A percentile compares a stretch with the other conserved stretches of the same genome.
phyloP scores from a whole-genome alignment of 2,888 invertebrate genomes.

The Spilosoma lubricipeda region DNA sequence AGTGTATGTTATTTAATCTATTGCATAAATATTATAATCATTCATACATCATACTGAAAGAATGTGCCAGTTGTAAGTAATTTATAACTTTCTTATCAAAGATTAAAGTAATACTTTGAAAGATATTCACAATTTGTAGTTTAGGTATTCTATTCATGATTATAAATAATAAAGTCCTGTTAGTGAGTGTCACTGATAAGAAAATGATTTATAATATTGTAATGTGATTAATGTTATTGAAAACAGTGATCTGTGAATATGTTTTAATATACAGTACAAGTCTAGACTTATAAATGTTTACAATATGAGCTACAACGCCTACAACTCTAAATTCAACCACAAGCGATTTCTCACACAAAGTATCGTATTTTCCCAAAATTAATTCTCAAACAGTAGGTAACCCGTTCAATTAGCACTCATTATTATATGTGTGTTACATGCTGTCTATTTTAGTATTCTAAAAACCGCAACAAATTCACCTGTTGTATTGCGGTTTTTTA shows the following conservation, averaged over 20 bases:
- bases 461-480: neutral
- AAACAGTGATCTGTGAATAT: neutral
- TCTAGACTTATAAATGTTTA: neutral
- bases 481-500: neutral
- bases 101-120: slow-evolving; percentile 3
- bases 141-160: neutral
- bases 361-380: neutral
- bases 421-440: neutral
- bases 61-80: neutral
- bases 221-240: neutral
- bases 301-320: neutral
- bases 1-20: neutral
- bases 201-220: neutral
- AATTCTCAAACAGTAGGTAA: no score
- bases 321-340: neutral
- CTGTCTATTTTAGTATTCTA: neutral
- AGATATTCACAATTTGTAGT: slow-evolving; percentile 4
- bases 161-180: slow-evolving; percentile 2
- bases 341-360: neutral
- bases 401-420: neutral
- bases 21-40: neutral
- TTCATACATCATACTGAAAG: neutral
- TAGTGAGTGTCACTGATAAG: neutral
- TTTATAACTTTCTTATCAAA: neutral
- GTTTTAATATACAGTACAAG: neutral